Conservation (phyloP, 2,888 invertebrate species). For the Silvanus unidentatus region DNA sequence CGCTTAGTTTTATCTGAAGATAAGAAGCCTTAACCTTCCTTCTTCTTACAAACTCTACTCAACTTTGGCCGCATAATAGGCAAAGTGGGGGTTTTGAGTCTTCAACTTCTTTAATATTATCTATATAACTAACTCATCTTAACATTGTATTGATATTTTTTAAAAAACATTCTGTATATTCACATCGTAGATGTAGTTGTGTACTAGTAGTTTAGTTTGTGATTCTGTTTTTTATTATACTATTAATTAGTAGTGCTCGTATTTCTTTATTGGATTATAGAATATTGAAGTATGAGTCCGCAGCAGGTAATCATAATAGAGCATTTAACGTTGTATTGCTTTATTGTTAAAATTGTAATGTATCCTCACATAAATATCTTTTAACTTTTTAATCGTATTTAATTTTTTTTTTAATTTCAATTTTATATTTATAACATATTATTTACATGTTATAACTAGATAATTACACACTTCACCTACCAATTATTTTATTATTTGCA, state of each 20-base stretch:
- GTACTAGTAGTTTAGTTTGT: too few relatives aligned
- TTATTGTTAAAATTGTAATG: too few relatives aligned
- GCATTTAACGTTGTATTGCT: too few relatives aligned
- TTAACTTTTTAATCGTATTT: too few relatives aligned
- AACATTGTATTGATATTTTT: constrained; percentile 28
- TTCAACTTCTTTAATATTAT: constrained; percentile 21
- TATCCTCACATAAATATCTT: too few relatives aligned
- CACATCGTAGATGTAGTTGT: too few relatives aligned
- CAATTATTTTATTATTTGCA: too few relatives aligned
- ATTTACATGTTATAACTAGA: too few relatives aligned
- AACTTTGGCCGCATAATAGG: constrained; percentile 12
- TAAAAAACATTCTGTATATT: constrained; percentile 20
- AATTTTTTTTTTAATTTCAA: too few relatives aligned
- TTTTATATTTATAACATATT: too few relatives aligned
- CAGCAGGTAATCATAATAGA: constrained; percentile 25
- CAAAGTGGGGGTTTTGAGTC: neutral
- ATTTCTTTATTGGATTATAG: constrained; percentile 30
- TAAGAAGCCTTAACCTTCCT: constrained; percentile 26
- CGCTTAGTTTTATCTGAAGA: constrained; percentile 30
- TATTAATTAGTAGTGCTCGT: constrained; percentile 21
- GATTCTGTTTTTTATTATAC: constrained; percentile 9
- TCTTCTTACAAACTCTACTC: constrained; percentile 24
- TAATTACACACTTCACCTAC: too few relatives aligned
- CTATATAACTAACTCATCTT: constrained; percentile 32
- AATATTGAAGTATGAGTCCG: constrained; percentile 30